Evolutionary conservation across 2,888 invertebrate species (phyloP).

Genomic region (Cosmorhoe ocellata): DNA sequence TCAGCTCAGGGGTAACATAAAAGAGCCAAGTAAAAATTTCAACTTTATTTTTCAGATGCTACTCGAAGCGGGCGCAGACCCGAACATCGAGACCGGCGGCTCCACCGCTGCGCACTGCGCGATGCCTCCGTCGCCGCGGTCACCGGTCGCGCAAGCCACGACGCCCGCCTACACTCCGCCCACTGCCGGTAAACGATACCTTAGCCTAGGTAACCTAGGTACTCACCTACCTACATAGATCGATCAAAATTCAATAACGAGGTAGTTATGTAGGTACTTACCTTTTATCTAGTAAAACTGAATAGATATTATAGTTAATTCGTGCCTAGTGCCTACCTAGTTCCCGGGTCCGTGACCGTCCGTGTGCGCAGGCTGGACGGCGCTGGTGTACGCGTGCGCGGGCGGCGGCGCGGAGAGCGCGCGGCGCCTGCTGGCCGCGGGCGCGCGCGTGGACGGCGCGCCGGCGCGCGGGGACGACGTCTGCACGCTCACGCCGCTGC

Average conservation of each 20-base stretch:
- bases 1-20: too few species aligned
- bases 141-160: constrained; percentile 50
- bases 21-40: too few species aligned
- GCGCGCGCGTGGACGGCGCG: constrained; percentile 93
- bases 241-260: too few species aligned
- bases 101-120: constrained; percentile 63
- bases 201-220: too few species aligned
- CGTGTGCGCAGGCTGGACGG: constrained; percentile 92
- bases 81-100: constrained; percentile 90
- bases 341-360: too few species aligned
- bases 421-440: constrained; percentile 88
- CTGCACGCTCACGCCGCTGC: constrained; percentile 93
- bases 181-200: constrained; percentile 64
- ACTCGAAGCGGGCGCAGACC: constrained; percentile 91
- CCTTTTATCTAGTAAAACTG: neutral
- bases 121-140: constrained; percentile 62
- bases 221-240: too few species aligned
- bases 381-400: constrained; percentile 89
- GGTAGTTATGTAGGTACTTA: too few species aligned
- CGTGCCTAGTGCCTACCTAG: too few species aligned
- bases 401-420: constrained; percentile 82
- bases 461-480: constrained; percentile 91
- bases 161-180: constrained; percentile 62
- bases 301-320: too few species aligned
- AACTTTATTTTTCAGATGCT: constrained; percentile 83